phyloP scores from a whole-genome alignment of 2,888 invertebrate genomes.

The Zele albiditarsus region DNA sequence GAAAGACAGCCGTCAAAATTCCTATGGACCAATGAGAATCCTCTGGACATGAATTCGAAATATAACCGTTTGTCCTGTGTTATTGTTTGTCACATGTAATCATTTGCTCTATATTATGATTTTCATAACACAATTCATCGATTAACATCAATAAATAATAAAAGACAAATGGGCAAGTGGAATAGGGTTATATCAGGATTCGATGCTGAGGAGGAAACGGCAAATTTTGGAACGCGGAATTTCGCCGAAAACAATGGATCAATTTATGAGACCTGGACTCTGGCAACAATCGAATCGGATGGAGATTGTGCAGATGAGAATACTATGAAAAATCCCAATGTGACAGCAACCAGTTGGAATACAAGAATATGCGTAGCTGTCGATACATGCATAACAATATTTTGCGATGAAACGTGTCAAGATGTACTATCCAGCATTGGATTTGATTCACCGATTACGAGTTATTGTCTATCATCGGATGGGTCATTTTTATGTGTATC shows the following conservation, averaged over 20 bases:
- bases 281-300: slow-evolving; percentile 69
- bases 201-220: slow-evolving; percentile 74
- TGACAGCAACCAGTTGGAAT: slow-evolving; percentile 58
- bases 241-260: slow-evolving; percentile 71
- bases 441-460: slow-evolving; percentile 62
- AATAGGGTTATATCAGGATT: slow-evolving; percentile 72
- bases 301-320: slow-evolving; percentile 50
- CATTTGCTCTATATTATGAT: background rate
- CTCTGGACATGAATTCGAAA: background rate
- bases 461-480: slow-evolving; percentile 61
- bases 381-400: slow-evolving; percentile 67
- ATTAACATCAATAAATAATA: background rate
- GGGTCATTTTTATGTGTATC: slow-evolving; percentile 61
- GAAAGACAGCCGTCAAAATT: background rate
- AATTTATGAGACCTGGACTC: slow-evolving; percentile 74
- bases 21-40: background rate
- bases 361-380: slow-evolving; percentile 63
- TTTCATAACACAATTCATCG: background rate
- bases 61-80: background rate
- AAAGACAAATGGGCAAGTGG: slow-evolving; percentile 64
- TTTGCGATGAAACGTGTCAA: slow-evolving; percentile 63
- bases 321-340: slow-evolving; percentile 46
- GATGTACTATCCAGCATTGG: slow-evolving; percentile 59
- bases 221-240: slow-evolving; percentile 74
- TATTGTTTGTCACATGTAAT: background rate